phyloP scores from a whole-genome alignment of 2,113 vertebrate genomes.

The Scytalopus superciliaris region DNA sequence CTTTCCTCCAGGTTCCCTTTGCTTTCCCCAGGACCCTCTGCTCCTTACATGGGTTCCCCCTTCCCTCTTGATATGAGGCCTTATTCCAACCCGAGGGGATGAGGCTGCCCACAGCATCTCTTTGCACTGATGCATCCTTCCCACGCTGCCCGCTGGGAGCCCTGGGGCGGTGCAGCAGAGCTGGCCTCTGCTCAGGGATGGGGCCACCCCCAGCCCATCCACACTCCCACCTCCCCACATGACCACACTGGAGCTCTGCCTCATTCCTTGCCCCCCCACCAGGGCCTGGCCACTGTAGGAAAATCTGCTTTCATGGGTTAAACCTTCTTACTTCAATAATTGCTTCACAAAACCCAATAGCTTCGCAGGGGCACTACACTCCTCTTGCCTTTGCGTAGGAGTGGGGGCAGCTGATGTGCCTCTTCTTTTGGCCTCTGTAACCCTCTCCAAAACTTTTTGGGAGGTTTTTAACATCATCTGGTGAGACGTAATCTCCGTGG shows the following conservation, averaged over 20 bases:
- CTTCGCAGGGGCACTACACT: background rate
- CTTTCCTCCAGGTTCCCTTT: background rate
- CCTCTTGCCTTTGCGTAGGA: background rate
- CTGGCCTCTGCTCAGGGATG: conserved; percentile 38
- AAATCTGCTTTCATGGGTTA: background rate
- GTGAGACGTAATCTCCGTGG: background rate
- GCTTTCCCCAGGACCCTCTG: background rate
- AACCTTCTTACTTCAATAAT: background rate
- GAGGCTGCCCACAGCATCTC: background rate
- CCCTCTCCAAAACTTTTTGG: background rate
- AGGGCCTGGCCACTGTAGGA: background rate
- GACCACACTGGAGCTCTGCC: background rate
- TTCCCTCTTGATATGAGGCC: background rate
- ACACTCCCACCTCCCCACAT: background rate
- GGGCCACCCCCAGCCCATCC: background rate
- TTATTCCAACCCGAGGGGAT: conserved; percentile 1
- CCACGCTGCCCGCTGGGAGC: background rate
- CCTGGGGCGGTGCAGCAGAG: background rate
- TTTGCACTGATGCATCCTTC: background rate
- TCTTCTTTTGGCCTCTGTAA: background rate
- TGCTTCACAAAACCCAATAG: background rate
- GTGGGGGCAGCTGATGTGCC: background rate
- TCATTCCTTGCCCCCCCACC: background rate
- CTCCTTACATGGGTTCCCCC: background rate
- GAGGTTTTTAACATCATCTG: background rate